These are phyloP conservation scores for Spodoptera littoralis DNA, from an alignment of 2,888 invertebrate genomes.

Conservation along the genomic window DNA sequence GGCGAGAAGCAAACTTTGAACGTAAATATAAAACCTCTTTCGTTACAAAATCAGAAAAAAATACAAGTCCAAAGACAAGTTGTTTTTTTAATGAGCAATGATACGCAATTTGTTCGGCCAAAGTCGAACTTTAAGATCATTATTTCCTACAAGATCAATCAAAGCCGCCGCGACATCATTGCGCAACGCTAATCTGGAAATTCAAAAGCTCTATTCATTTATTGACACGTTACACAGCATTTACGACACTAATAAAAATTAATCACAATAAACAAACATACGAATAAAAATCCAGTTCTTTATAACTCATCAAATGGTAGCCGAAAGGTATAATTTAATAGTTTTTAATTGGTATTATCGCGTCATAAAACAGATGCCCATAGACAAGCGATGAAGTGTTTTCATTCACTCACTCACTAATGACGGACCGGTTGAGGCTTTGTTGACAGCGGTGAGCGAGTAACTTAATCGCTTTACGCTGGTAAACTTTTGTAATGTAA, in stretches of 20 bases:
- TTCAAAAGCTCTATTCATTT: slow-evolving; percentile 60
- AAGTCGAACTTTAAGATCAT: slow-evolving; percentile 34
- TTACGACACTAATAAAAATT: slow-evolving; percentile 76
- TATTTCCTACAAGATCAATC: slow-evolving; percentile 44
- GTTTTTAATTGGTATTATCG: slow-evolving; percentile 88
- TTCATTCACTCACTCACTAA: slow-evolving; percentile 79
- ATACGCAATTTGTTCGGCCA: slow-evolving; percentile 27
- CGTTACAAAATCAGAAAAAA: slow-evolving; percentile 19
- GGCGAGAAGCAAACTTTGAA: slow-evolving; percentile 39
- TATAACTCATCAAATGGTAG: slow-evolving; percentile 84
- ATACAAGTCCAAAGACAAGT: slow-evolving; percentile 1
- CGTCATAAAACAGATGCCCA: slow-evolving; percentile 82
- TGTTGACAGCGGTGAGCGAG: slow-evolving; percentile 45
- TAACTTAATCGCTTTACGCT: slow-evolving; percentile 8
- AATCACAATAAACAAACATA: slow-evolving; percentile 87
- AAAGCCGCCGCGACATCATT: slow-evolving; percentile 54
- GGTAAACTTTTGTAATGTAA: slow-evolving; percentile 1
- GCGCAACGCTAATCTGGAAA: slow-evolving; percentile 54
- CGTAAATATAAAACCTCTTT: slow-evolving; percentile 48
- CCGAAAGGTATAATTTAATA: slow-evolving; percentile 83
- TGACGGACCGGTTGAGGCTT: slow-evolving; percentile 40
- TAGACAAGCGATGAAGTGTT: slow-evolving; percentile 82
- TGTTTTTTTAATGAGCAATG: slow-evolving; percentile 33
- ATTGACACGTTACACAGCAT: slow-evolving; percentile 69
- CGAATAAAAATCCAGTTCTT: slow-evolving; percentile 73